Evolutionary conservation across 2,797 vertebrate species (phyloP).

Genomic region (Neosilurus hyrtlii): DNA sequence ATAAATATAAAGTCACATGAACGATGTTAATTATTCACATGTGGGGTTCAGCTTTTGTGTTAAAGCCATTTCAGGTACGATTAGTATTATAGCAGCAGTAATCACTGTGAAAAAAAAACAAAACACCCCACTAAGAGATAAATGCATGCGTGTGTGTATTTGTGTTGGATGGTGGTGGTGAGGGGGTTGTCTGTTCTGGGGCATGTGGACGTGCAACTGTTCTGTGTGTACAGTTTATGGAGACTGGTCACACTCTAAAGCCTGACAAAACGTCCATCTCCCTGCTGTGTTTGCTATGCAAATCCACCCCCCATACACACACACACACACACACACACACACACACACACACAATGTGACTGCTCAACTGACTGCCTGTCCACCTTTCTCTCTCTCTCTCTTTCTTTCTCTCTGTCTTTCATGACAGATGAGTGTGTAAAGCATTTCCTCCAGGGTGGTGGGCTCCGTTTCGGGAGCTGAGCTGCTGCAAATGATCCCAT

Average conservation of each 20-base stretch:
- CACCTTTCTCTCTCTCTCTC: conserved; percentile 29
- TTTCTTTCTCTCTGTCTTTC: conserved; percentile 49
- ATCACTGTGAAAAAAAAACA: conserved; percentile 6
- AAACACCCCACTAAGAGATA: background rate
- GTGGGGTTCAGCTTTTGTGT: background rate
- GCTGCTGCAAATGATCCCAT: conserved; percentile 60
- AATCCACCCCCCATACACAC: conserved; percentile 27
- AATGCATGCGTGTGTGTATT: background rate
- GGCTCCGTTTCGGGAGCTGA: conserved; percentile 58
- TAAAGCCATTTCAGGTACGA: background rate
- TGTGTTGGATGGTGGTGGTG: too few relatives aligned
- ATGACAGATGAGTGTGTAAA: conserved; percentile 67
- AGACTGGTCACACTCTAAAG: conserved; percentile 63
- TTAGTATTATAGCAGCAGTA: background rate
- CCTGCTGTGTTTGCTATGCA: conserved; percentile 63
- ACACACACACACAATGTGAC: conserved; percentile 32
- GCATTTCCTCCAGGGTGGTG: conserved; percentile 64
- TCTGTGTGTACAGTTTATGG: conserved; percentile 52
- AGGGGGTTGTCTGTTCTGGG: too few relatives aligned
- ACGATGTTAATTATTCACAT: background rate
- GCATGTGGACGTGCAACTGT: conserved; percentile 44
- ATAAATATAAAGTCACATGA: background rate
- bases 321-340: conserved; percentile 42
- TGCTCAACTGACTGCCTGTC: conserved; percentile 40
- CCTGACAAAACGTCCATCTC: conserved; percentile 63